phyloP scores from a whole-genome alignment of 2,797 vertebrate species.

The Hippocampus kuda region DNA sequence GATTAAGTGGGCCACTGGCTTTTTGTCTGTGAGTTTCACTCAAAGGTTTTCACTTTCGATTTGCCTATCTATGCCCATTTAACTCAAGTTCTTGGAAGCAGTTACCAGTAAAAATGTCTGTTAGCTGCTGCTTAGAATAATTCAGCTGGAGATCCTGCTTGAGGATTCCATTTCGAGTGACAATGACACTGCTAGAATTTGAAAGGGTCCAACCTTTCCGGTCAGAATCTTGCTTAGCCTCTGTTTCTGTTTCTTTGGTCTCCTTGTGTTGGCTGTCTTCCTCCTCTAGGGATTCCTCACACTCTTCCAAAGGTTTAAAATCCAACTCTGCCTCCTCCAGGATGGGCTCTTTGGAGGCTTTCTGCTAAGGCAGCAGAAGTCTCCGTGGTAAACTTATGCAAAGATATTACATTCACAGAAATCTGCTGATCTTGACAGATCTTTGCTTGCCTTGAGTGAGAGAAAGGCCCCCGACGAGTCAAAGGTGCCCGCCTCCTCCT shows the following conservation, averaged over 20 bases:
- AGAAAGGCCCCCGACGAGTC: slow-evolving; percentile 97
- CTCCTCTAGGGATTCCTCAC: slow-evolving; percentile 74
- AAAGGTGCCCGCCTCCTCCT: slow-evolving; percentile 97
- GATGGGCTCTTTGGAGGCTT: slow-evolving; percentile 92
- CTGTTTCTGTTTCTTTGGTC: slow-evolving; percentile 80
- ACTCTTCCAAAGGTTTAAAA: slow-evolving; percentile 83
- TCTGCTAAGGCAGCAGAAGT: slow-evolving; percentile 58
- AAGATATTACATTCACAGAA: not conserved
- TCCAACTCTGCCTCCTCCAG: slow-evolving; percentile 95
- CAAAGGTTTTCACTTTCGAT: not conserved
- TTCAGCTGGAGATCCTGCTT: not conserved
- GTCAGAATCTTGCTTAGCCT: slow-evolving; percentile 65
- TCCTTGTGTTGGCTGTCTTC: slow-evolving; percentile 77
- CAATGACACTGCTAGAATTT: not conserved
- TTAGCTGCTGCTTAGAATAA: not conserved
- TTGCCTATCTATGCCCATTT: not conserved
- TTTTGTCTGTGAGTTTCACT: slow-evolving; percentile 1
- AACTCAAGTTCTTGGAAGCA: not conserved
- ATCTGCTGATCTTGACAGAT: not conserved
- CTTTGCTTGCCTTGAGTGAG: slow-evolving; percentile 78
- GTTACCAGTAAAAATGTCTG: not conserved
- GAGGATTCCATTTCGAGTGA: not conserved
- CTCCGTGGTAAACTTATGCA: not conserved
- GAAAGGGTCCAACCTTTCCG: slow-evolving; percentile 49
- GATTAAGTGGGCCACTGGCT: not conserved